Evolutionary conservation across 2,797 vertebrate species (phyloP), one percentile per base, ranked within the genome.

Genomic region (Micromesistius poutassou): DNA sequence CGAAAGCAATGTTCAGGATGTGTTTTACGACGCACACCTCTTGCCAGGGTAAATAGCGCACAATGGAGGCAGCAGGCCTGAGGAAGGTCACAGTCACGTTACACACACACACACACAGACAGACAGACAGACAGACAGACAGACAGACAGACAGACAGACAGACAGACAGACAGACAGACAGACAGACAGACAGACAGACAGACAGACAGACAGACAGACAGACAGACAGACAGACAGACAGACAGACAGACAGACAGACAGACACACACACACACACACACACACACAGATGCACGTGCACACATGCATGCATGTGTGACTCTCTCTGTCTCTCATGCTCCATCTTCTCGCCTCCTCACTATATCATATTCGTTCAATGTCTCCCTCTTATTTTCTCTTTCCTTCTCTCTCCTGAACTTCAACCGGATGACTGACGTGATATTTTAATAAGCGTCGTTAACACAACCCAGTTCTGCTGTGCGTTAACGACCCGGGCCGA

Each of bases 41-140:
- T 78, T 79, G 89, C 89, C 90, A 90, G 85, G 83, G 77, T 79
- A 87, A 87, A 88, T 85, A 86, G 85, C 84, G 86, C 84, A 87
- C 88, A 88, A 86, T 83, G 85, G 84, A 77, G 88, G 75, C 76
- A 84, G 77, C 55, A 35, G 77, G 75, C 42, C 70, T 0, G 6
- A 73, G 10, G 22, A 70, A 35, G 36, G 74, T 81, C 82, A 79
- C 79, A 77, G 68, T 86, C 80, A 35, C 6, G 6, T 89, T 83
- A 79, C 82, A 83, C 28, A 62, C 13, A 62, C 55, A n/a, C 55
- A 2, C 55, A 78, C 82, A 82, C 30, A 62, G 8, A 79, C 81
- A 83, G 28, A 50, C 13, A 80, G 81, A 82, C 30, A 7, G 10
- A 30, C 13, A 7, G 9, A 71, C 7, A 13, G 10, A 71, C 76